Percentiles rank a stretch among this genome's conserved stretches.
phyloP scores from a whole-genome alignment of 2,113 vertebrate species.

The Perognathus longimembris region DNA sequence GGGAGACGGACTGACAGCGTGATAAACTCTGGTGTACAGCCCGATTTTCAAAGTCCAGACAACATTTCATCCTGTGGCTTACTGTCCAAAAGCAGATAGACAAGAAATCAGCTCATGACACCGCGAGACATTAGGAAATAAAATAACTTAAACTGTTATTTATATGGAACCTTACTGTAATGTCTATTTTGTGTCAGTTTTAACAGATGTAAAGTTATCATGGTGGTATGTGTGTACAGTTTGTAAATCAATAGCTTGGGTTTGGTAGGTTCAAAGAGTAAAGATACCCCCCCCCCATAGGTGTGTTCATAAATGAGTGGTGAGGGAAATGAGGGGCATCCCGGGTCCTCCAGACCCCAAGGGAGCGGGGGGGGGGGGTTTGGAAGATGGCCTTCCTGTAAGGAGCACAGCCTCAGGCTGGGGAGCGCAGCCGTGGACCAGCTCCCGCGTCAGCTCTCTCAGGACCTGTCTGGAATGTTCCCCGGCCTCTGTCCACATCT shows the following conservation, averaged over 20 bases:
- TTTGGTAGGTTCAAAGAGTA: neutral
- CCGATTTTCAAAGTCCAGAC: neutral
- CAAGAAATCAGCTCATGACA: neutral
- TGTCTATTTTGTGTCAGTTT: neutral
- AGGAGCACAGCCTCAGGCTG: rapidly evolving
- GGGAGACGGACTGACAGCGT: rapidly evolving
- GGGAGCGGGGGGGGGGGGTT: too few species aligned
- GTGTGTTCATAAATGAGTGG: too few species aligned
- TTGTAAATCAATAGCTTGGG: neutral
- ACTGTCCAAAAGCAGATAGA: neutral
- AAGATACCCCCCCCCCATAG: too few species aligned
- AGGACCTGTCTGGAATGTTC: neutral
- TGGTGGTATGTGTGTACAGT: neutral
- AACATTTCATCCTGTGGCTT: neutral
- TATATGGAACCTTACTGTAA: neutral
- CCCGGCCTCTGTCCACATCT: too few species aligned
- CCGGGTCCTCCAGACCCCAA: neutral
- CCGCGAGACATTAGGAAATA: neutral
- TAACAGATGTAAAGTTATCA: neutral
- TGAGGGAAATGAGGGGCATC: too few species aligned
- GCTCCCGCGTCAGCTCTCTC: rapidly evolving
- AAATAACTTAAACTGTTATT: neutral
- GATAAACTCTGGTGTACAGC: neutral
- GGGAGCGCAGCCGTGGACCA: rapidly evolving
- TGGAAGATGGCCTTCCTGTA: too few species aligned